Base-by-base conservation (phyloP, 2,888 invertebrate species). In the Nipponacmea schrenckii region DNA sequence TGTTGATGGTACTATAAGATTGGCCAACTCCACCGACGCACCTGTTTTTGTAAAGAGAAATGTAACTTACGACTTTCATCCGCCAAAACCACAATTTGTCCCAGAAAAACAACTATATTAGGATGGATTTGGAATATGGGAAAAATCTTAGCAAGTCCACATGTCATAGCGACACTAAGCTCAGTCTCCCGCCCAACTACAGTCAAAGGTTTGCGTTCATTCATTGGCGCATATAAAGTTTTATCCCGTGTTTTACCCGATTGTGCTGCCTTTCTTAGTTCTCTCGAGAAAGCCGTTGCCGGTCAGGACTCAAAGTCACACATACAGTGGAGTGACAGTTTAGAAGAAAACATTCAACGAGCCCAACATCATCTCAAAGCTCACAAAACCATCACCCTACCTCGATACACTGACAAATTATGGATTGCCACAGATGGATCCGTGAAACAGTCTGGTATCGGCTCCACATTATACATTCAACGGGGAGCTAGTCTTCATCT, bases 1-100 rank as follows among this genome's bases (percentile, higher is more conserved):
- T 27, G 73, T 75, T n/a, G 74, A 44, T 10, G 66, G 68, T 8
- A 69, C 50, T 17, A 50, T 76, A 4, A 46, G 72, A 12, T 69
- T 75, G 4, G 24, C 65, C 2, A 72, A 76, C 56, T 10, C 48
- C 31, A 64, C 74, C 46, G 26, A n/a, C n/a, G n/a, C 1, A 8
- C 20, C 50, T 14, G 5, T 65, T 65, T 20, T 44, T 48, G 26
- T 10, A 71, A n/a, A n/a, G n/a, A n/a, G n/a, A n/a, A n/a, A n/a
- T n/a, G n/a, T n/a, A n/a, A n/a, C n/a, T n/a, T n/a, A n/a, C n/a
- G n/a, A n/a, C n/a, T n/a, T n/a, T n/a, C n/a, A n/a, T n/a, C n/a
- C n/a, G n/a, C n/a, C n/a, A n/a, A n/a, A n/a, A n/a, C n/a, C n/a
- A n/a, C n/a, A n/a, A n/a, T n/a, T n/a, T n/a, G n/a, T n/a, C n/a